A percentile compares a stretch with the other conserved stretches of the same genome.
These are phyloP conservation scores for Paragorgia papillata DNA, from an alignment of 92 coral and sea anemone species.

Conservation along the genomic window DNA sequence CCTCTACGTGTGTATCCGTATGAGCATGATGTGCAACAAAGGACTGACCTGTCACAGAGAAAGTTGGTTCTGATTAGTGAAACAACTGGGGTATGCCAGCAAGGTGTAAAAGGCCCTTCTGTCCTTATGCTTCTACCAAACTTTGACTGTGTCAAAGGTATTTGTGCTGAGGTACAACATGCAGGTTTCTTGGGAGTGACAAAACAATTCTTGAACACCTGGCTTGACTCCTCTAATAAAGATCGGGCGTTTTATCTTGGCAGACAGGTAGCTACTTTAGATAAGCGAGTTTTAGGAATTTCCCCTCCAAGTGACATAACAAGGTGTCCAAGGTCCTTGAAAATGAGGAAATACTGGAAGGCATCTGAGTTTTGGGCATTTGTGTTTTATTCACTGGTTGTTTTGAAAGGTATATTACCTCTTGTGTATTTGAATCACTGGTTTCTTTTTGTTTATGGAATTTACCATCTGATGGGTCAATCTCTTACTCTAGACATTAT, in stretches of 20 bases:
- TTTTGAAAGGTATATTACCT: constrained; percentile 2
- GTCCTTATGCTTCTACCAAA: constrained; percentile 1
- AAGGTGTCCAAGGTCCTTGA: constrained; percentile 11
- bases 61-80: neutral
- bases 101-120: neutral
- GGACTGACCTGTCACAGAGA: constrained; percentile 3
- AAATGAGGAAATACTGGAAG: neutral
- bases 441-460: constrained; percentile 17
- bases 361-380: constrained; percentile 6
- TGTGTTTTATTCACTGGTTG: constrained; percentile 3
- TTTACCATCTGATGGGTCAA: constrained; percentile 4
- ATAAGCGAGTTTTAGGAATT: neutral
- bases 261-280: neutral
- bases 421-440: neutral
- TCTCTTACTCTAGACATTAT: neutral
- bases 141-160: neutral
- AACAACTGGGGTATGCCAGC: neutral
- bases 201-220: neutral
- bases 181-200: neutral
- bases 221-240: constrained; percentile 8
- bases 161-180: neutral
- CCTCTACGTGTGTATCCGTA: neutral
- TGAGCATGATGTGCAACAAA: neutral
- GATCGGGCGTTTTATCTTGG: neutral
- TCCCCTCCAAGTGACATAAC: constrained; percentile 6